Evolutionary conservation across 2,888 invertebrate species (phyloP), one percentile per base, ranked within the genome.

Genomic region (Pseudoips prasinana): DNA sequence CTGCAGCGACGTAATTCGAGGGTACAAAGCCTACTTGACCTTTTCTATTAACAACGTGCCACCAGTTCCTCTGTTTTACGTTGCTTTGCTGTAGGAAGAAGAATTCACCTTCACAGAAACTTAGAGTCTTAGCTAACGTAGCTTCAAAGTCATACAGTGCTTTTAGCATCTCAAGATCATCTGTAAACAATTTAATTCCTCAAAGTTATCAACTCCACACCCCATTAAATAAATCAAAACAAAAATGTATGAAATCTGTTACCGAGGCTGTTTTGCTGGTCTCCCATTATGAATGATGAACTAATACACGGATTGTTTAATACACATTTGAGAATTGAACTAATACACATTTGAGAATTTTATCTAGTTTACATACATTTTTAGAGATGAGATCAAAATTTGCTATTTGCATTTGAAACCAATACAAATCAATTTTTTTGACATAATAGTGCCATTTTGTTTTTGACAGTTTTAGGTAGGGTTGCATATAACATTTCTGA

Each of bases 11-110:
- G 83, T 96, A 96, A 90, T 96, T 96, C 29, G 95, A 95, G 40
- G 96, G 96, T 53, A 96, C 95, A 67, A 95, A 96, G 30, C 96
- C 96, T 52, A 95, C 91, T 75, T 94, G 93, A 58, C 95, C 96
- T 70, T 91, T 92, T 73, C 91, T 92, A 83, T 95, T 95, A 54
- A 95, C 93, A 28, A 96, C 95, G 89, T 95, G 94, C 95, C 95
- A 96, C 96, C 95, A 96, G 72, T 96, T 95, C 46, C 93, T 90
- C 71, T 95, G 94, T 63, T 95, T 94, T 2, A 93, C 92, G 46
- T 93, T 94, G 10, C 91, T 93, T 69, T 95, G 95, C 64, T 95
- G 93, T 9, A 96, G 84, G 58, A 94, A 92, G 73, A 96, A 96
- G 71, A 92, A 92, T 72, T 96, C 95, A 43, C 94, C 94, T 64